A percentile compares a stretch with the other conserved stretches of the same genome.
Conservation (phyloP, 2,113 vertebrate species). For the Toxotes jaculatrix region DNA sequence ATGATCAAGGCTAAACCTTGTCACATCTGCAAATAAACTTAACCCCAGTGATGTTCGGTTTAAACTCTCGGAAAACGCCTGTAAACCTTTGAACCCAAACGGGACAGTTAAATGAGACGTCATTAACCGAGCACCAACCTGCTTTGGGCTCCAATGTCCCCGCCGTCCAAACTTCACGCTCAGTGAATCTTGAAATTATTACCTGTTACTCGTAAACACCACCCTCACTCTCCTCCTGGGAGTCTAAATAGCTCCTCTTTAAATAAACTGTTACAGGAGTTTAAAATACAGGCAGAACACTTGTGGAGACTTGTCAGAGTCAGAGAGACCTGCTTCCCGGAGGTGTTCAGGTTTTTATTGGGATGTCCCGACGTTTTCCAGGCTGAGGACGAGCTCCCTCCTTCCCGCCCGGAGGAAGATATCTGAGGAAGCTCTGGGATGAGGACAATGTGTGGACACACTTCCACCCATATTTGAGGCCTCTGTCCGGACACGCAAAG, state of each 20-base stretch:
- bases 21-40: background rate
- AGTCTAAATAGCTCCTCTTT: constrained; percentile 29
- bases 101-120: background rate
- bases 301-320: constrained; percentile 54
- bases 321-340: constrained; percentile 23
- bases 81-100: constrained; percentile 24
- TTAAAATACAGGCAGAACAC: constrained; percentile 35
- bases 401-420: constrained; percentile 19
- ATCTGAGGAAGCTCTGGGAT: constrained; percentile 13
- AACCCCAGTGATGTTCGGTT: background rate
- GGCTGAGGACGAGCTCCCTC: background rate
- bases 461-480: background rate
- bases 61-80: background rate
- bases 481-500: constrained; percentile 29
- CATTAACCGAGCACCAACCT: constrained; percentile 40
- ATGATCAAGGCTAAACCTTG: background rate
- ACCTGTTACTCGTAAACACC: constrained; percentile 21
- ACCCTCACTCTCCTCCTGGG: constrained; percentile 1
- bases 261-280: constrained; percentile 40
- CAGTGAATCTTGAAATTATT: background rate
- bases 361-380: constrained; percentile 3
- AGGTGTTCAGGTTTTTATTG: constrained; percentile 19
- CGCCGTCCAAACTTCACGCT: background rate
- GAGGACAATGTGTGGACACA: constrained; percentile 40
- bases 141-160: constrained; percentile 7